These are phyloP conservation scores for Apis florea DNA, from an alignment of 1,140 invertebrate genomes.

Conservation along the genomic window DNA sequence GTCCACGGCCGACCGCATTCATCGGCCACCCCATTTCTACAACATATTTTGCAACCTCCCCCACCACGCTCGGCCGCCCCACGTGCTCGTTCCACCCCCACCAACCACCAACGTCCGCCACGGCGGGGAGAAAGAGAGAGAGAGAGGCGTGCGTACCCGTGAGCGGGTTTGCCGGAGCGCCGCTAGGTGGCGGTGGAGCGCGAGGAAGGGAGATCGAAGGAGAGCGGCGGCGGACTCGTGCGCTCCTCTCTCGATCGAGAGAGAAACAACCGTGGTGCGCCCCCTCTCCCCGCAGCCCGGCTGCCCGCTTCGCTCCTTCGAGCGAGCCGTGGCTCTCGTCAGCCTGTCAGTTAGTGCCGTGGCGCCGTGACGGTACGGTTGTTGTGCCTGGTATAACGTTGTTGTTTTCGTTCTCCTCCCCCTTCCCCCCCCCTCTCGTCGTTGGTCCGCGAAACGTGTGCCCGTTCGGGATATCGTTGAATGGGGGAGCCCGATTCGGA, in stretches of 20 bases:
- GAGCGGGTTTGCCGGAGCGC: constrained; percentile 57
- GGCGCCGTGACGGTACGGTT: constrained; percentile 73
- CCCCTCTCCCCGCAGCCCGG: constrained; percentile 4
- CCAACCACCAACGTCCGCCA: neutral
- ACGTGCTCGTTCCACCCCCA: constrained; percentile 59
- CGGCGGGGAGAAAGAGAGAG: constrained; percentile 30
- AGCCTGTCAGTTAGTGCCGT: constrained; percentile 76
- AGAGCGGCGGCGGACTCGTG: constrained; percentile 13
- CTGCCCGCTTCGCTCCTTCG: constrained; percentile 46
- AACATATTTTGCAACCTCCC: constrained; percentile 76
- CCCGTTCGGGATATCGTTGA: constrained; percentile 8
- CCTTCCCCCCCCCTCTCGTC: neutral
- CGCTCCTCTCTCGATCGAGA: neutral
- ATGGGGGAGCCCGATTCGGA: constrained; percentile 39
- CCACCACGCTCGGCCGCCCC: constrained; percentile 35
- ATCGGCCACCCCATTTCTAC: constrained; percentile 76
- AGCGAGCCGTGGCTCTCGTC: constrained; percentile 62
- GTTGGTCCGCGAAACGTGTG: constrained; percentile 39
- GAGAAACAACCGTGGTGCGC: neutral
- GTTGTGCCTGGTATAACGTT: constrained; percentile 37
- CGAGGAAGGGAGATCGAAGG: constrained; percentile 41
- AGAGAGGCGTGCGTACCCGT: constrained; percentile 41
- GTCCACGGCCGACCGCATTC: constrained; percentile 76
- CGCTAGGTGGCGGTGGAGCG: constrained; percentile 65
- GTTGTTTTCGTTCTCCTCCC: constrained; percentile 33